These are phyloP conservation scores for Tragulus kanchil DNA, from an alignment of 2,113 vertebrate genomes.

Conservation along the genomic window DNA sequence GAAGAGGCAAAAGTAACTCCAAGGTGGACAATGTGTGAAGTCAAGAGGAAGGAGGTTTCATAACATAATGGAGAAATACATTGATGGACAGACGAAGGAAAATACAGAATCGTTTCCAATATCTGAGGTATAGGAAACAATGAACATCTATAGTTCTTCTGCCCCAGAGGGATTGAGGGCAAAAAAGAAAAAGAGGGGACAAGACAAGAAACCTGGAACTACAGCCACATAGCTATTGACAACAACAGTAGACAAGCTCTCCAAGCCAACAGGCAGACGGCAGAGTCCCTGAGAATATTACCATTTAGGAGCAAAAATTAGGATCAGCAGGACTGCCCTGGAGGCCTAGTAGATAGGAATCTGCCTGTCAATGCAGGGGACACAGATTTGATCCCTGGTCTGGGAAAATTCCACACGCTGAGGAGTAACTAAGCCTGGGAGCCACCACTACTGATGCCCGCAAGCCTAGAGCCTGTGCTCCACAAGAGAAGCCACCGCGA, in stretches of 20 bases:
- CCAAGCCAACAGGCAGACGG: neutral
- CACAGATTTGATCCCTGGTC: too few relatives aligned
- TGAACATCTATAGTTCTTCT: neutral
- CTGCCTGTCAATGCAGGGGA: too few relatives aligned
- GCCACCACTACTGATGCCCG: too few relatives aligned
- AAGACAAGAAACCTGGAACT: neutral
- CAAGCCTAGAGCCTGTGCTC: too few relatives aligned
- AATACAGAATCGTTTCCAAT: neutral
- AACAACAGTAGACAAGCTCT: neutral
- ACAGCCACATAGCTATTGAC: neutral
- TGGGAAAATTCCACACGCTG: too few relatives aligned
- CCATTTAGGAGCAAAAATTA: neutral
- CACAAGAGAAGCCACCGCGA: too few relatives aligned
- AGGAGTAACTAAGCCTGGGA: too few relatives aligned
- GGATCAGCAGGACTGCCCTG: too few relatives aligned
- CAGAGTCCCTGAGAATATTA: neutral
- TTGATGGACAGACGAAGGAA: constrained; percentile 28
- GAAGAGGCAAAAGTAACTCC: constrained; percentile 2
- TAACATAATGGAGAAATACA: neutral
- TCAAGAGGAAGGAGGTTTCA: neutral
- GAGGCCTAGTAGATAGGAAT: too few relatives aligned
- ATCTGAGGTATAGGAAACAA: neutral
- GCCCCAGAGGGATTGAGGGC: neutral
- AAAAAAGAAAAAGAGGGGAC: neutral
- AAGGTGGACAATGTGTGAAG: neutral